phyloP scores from a whole-genome alignment of 2,888 invertebrate species.

The Sarcophaga variegata region DNA sequence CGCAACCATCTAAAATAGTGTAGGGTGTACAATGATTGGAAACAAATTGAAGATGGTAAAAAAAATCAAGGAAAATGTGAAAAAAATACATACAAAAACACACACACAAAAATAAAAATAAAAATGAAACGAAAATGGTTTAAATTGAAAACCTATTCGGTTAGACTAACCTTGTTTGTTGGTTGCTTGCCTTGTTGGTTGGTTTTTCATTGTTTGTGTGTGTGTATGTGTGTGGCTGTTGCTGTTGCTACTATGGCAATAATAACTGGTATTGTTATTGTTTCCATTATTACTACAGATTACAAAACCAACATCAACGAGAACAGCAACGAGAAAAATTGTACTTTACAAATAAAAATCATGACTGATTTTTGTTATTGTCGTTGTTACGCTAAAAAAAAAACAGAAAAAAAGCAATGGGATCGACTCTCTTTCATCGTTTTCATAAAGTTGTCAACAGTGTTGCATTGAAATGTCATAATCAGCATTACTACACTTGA shows the following conservation, averaged over 20 bases:
- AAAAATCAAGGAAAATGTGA: background rate
- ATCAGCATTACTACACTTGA: conserved; percentile 50
- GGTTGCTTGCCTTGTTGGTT: conserved; percentile 28
- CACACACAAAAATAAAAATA: background rate
- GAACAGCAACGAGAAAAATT: conserved; percentile 23
- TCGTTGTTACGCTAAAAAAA: too few relatives aligned
- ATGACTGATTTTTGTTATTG: conserved; percentile 55
- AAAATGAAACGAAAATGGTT: background rate
- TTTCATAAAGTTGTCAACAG: conserved; percentile 49
- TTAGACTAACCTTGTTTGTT: conserved; percentile 55
- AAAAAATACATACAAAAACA: background rate
- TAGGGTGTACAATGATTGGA: too few relatives aligned
- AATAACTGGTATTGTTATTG: background rate
- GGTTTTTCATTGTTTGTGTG: background rate
- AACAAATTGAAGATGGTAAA: too few relatives aligned
- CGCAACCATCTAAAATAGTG: too few relatives aligned
- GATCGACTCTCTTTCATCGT: background rate
- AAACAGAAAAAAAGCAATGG: background rate
- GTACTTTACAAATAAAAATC: conserved; percentile 43
- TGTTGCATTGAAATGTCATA: conserved; percentile 66
- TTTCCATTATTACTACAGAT: background rate
- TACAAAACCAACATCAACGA: background rate
- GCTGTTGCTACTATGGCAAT: conserved; percentile 7
- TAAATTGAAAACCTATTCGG: conserved; percentile 56
- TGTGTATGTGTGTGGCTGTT: background rate